phyloP scores from a whole-genome alignment of 37 sponge, comb jelly and placozoan genomes.

The Chondrilla cf. caribensis region DNA sequence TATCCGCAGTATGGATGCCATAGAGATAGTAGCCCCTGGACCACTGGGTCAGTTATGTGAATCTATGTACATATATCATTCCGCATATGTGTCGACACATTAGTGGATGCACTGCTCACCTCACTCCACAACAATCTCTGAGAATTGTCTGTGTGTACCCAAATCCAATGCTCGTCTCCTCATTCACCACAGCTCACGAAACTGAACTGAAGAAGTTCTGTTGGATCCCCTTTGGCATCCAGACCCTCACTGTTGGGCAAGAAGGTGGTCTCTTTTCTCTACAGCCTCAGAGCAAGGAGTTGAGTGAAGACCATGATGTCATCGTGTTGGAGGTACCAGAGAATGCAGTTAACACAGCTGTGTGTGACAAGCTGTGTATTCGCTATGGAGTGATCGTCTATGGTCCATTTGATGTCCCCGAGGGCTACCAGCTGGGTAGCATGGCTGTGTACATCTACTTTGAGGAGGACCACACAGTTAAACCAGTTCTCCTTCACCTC shows the following conservation, averaged over 20 bases:
- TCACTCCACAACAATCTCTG: too few relatives aligned
- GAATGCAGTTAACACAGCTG: neutral
- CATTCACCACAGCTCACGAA: neutral
- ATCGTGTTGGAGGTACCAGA: neutral
- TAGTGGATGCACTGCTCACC: too few relatives aligned
- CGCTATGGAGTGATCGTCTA: neutral
- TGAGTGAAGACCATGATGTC: neutral
- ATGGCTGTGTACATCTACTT: slow-evolving; percentile 1
- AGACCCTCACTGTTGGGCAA: neutral
- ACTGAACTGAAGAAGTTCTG: neutral
- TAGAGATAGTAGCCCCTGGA: too few relatives aligned
- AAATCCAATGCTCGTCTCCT: too few relatives aligned
- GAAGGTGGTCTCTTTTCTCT: neutral
- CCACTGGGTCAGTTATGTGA: too few relatives aligned
- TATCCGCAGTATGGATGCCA: too few relatives aligned
- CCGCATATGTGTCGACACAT: too few relatives aligned
- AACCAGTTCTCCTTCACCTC: neutral
- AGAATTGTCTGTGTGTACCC: too few relatives aligned
- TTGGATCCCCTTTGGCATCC: slow-evolving; percentile 5
- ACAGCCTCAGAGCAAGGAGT: too few relatives aligned
- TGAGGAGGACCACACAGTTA: neutral
- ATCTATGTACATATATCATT: too few relatives aligned
- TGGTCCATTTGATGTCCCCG: slow-evolving; percentile 4
- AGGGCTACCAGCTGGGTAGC: neutral
- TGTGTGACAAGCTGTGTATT: neutral